A percentile compares a stretch with the other conserved stretches of the same genome.
Evolutionary conservation across 2,113 vertebrate genomes (phyloP).

Genomic region (Pogonocichla stellata): DNA sequence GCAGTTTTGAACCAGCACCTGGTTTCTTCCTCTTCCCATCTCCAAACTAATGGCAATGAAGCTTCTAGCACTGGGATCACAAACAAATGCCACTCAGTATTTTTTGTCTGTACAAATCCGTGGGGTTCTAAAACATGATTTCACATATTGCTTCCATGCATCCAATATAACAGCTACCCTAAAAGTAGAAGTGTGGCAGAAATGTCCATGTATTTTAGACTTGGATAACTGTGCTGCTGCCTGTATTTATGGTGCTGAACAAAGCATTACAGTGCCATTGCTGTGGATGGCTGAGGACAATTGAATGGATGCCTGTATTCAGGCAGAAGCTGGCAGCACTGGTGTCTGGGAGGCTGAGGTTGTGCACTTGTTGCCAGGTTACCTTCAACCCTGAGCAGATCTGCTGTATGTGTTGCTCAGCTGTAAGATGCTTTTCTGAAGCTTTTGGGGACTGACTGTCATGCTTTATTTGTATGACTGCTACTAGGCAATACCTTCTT

Average conservation of each 20-base stretch:
- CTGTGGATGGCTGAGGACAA: neutral
- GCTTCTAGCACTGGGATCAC: neutral
- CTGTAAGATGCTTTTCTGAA: neutral
- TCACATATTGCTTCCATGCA: neutral
- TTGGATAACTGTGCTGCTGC: neutral
- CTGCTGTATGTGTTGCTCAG: neutral
- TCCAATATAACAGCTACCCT: neutral
- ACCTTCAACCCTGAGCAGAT: neutral
- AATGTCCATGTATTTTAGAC: neutral
- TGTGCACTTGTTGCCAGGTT: neutral
- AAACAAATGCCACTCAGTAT: neutral
- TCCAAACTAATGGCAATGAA: neutral
- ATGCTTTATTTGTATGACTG: neutral
- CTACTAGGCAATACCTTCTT: neutral
- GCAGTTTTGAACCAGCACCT: slow-evolving; percentile 3
- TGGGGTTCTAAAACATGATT: neutral
- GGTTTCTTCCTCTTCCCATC: neutral
- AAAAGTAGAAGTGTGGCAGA: neutral
- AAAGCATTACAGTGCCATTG: neutral
- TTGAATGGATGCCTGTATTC: neutral
- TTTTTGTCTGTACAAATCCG: neutral
- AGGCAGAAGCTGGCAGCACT: neutral
- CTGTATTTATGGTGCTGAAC: neutral
- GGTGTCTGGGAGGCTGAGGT: neutral
- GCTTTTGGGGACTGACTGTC: neutral